These are phyloP conservation scores for Heliconius ethilla DNA, from an alignment of 2,888 invertebrate genomes.

Conservation along the genomic window DNA sequence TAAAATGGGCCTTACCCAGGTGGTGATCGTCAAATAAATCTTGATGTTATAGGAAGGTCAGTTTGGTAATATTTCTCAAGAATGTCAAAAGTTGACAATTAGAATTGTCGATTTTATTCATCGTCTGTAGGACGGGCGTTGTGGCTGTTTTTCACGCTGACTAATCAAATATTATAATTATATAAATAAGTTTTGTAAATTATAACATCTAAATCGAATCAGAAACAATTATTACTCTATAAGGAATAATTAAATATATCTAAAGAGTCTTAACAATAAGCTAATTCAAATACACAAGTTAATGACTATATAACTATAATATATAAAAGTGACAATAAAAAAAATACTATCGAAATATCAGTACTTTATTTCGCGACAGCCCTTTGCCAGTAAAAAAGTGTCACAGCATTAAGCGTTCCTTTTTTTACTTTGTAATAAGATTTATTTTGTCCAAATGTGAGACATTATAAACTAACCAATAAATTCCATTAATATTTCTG, in stretches of 20 bases:
- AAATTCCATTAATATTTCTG: background rate
- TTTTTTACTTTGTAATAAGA: background rate
- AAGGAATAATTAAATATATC: too few species aligned
- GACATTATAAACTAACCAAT: background rate
- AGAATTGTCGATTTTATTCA: conserved; percentile 4
- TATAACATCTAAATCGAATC: conserved; percentile 5
- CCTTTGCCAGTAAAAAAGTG: background rate
- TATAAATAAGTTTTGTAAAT: background rate
- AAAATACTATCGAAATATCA: too few species aligned
- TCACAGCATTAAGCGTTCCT: background rate
- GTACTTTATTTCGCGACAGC: too few species aligned
- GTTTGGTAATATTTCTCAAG: conserved; percentile 53
- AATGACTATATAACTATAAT: too few species aligned
- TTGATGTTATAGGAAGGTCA: conserved; percentile 73
- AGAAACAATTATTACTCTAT: background rate
- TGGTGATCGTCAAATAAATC: conserved; percentile 80
- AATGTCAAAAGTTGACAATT: conserved; percentile 3
- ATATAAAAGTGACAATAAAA: too few species aligned
- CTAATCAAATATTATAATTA: background rate
- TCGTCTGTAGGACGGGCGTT: conserved; percentile 36
- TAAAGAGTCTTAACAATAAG: too few species aligned
- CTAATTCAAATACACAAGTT: too few species aligned
- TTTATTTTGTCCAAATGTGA: background rate
- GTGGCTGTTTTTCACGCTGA: conserved; percentile 39
- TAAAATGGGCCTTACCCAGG: conserved; percentile 79